Evolutionary conservation across 2,113 vertebrate genomes (phyloP).

Genomic region (Arothron firmamentum): DNA sequence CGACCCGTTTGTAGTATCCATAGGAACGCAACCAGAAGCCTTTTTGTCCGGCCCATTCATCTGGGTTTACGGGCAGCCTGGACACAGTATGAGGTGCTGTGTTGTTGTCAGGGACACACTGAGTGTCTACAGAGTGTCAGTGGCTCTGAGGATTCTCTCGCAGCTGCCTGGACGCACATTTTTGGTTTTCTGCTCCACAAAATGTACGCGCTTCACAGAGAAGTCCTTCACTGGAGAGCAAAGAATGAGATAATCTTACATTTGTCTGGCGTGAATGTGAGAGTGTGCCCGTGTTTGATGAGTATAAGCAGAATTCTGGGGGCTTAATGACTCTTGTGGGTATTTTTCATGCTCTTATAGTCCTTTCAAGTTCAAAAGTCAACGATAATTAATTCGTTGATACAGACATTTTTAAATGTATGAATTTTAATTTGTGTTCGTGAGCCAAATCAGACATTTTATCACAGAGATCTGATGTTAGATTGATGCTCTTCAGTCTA

Average conservation of each 20-base stretch:
- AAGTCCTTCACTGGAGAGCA: neutral
- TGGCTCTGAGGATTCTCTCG: conserved; percentile 12
- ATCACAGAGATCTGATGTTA: no score
- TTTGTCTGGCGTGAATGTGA: neutral
- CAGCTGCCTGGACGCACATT: conserved; percentile 26
- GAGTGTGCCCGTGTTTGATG: conserved; percentile 1
- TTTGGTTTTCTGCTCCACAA: conserved; percentile 2
- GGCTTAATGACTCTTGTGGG: no score
- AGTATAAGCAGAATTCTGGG: no score
- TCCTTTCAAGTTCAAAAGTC: no score
- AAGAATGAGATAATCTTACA: neutral
- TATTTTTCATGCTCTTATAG: no score
- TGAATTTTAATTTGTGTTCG: no score
- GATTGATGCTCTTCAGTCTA: no score
- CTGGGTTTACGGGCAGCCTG: conserved; percentile 1
- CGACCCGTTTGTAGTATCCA: conserved; percentile 31
- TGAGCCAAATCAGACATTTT: no score
- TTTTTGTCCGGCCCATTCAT: conserved; percentile 21
- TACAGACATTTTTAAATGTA: no score
- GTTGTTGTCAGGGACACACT: conserved; percentile 20
- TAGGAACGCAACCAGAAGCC: conserved; percentile 5
- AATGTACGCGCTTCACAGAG: conserved; percentile 18
- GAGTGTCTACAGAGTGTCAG: neutral
- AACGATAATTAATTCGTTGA: no score
- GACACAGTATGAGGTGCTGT: conserved; percentile 12